Percentiles rank a stretch among this genome's conserved stretches.
These are phyloP conservation scores for Urophycis tenuis DNA, from an alignment of 2,797 vertebrate species.

Conservation along the genomic window DNA sequence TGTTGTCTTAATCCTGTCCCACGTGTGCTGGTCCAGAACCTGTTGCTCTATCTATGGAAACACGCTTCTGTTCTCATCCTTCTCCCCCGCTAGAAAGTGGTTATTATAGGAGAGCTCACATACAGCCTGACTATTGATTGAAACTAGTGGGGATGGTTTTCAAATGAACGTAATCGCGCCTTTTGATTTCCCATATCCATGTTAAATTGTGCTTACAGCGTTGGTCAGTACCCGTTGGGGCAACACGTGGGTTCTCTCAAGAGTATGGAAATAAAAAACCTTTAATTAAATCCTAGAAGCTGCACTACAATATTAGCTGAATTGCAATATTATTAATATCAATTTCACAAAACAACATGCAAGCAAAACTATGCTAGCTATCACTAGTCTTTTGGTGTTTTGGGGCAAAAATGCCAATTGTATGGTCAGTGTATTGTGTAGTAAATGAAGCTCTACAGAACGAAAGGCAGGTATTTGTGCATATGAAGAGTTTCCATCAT, in stretches of 20 bases:
- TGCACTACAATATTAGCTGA: not conserved
- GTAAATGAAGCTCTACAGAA: not conserved
- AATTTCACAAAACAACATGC: not conserved
- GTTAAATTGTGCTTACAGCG: not conserved
- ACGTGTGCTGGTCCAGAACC: not conserved
- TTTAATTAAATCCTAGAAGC: constrained; percentile 2
- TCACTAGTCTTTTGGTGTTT: constrained; percentile 5
- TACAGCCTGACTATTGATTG: not conserved
- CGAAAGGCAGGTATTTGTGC: constrained; percentile 17
- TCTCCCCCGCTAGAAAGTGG: not conserved
- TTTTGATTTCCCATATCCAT: not conserved
- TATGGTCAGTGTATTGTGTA: not conserved
- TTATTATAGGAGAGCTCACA: not conserved
- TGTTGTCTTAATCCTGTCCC: constrained; percentile 17
- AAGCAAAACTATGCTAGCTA: constrained; percentile 1
- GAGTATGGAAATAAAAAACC: not conserved
- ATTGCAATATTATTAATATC: too few relatives aligned
- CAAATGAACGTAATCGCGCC: not conserved
- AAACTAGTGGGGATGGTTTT: not conserved
- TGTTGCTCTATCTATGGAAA: not conserved
- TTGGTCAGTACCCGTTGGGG: not conserved
- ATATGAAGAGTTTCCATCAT: constrained; percentile 21
- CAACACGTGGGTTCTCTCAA: not conserved
- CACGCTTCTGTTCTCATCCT: not conserved
- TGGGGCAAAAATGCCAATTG: constrained; percentile 2